Base-by-base conservation (phyloP, 2,113 vertebrate species). In the Arothron firmamentum region DNA sequence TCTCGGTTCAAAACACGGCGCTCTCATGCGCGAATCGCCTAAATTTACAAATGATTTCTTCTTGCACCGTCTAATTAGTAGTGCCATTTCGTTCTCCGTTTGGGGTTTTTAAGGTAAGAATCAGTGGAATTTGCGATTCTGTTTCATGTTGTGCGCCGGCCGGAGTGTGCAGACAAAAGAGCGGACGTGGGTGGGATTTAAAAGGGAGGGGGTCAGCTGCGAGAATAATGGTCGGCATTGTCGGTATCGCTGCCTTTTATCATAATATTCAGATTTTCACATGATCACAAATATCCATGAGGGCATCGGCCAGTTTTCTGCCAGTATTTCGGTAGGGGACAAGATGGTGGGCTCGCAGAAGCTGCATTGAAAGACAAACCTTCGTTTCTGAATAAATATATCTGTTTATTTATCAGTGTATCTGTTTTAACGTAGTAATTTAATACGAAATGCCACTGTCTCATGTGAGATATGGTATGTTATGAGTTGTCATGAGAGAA, bases 171-270 rank as follows among this genome's bases (percentile, higher is more conserved):
- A 75, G 79, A 90, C 86, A 89, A 87, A 82, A 87, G 75, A 87
- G 70, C 62, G 72, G 80, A 82, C 75, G 75, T 84, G 86, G 87
- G 87, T 87, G 88, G 81, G 90, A 85, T 88, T 85, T 88, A 84
- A 80, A 86, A 75, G 82, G 85, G 87, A 85, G 85, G 78, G 60
- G 85, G 85, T 90, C 89, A 89, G 83, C 76, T 87, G 85, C 52
- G 54, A 46, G 72, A 58, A 81, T 70, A 75, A 85, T 49, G 56
- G 67, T 12, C 31, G 61, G 52, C 66, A 65, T 79, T 79, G 80
- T 81, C 1, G 6, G n/a, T 47, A n/a, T 47, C 1, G n/a, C 45
- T n/a, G 6, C 45, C 45, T 42, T 3, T 3, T 45, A n/a, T 56
- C 5, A 42, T 56, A 70, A 62, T 0, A 63, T 56, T 45, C 31